Conservation (phyloP, 2,113 vertebrate genomes). For the Ornithorhynchus anatinus region DNA sequence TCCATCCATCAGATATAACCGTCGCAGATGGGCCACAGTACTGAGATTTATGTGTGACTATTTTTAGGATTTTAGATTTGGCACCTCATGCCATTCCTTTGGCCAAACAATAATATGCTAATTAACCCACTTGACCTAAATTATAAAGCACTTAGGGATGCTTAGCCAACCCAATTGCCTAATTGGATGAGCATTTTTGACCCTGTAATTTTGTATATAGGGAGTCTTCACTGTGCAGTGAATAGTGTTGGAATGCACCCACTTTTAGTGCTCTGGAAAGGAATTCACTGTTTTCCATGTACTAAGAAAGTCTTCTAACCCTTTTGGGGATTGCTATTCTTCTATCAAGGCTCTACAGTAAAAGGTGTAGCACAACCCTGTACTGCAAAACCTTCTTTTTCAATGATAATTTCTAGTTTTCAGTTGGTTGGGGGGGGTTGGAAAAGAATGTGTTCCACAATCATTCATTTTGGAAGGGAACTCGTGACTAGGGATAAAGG, state of each 20-base stretch:
- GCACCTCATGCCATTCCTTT: conserved; percentile 62
- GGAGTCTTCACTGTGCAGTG: conserved; percentile 13
- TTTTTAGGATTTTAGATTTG: conserved; percentile 66
- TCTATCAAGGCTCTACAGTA: conserved; percentile 13
- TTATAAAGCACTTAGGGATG: conserved; percentile 47
- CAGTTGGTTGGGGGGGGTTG: background rate
- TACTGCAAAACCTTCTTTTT: background rate
- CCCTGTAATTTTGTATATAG: background rate
- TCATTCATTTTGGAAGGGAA: no score
- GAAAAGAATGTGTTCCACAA: background rate
- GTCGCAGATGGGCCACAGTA: conserved; percentile 31
- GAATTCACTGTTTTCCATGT: conserved; percentile 22
- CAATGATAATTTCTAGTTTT: background rate
- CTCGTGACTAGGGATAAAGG: no score
- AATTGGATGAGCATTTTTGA: conserved; percentile 15
- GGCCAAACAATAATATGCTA: conserved; percentile 66
- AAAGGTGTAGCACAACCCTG: background rate
- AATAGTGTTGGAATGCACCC: background rate
- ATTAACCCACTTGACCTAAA: conserved; percentile 73
- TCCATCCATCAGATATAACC: conserved; percentile 61
- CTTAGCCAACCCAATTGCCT: conserved; percentile 22
- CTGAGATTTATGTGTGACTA: conserved; percentile 72
- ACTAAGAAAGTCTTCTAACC: conserved; percentile 14
- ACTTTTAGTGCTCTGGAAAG: conserved; percentile 29
- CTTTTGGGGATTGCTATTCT: conserved; percentile 9